Base-by-base conservation (phyloP, 1,140 invertebrate species). In the Scaptomyza pallida region DNA sequence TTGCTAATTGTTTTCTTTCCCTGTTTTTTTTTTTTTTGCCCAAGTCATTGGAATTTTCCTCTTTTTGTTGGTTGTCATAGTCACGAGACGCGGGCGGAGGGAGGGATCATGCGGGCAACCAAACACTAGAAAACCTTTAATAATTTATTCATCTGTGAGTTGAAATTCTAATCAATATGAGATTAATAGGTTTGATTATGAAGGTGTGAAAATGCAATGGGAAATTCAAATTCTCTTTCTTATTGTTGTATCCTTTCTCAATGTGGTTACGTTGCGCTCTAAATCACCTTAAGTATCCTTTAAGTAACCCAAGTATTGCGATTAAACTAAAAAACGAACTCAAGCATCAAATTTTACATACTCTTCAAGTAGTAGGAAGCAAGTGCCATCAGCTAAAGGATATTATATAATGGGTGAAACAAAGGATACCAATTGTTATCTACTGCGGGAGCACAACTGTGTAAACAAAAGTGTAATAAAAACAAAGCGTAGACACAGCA, bases 1-100 rank as follows among this genome's bases (percentile, higher is more conserved):
- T 70, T 77, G 70, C 71, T 77, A 74, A 77, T 74, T 74, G 59
- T 77, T 64, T n/a, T n/a, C n/a, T n/a, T n/a, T n/a, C n/a, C n/a
- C n/a, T n/a, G n/a, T n/a, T n/a, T n/a, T n/a, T n/a, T 44, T 56
- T 50, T 52, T 59, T 61, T 51, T 54, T 48, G 2, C 13, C 50
- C n/a, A n/a, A 43, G 44, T 26, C 40, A 5, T 61, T 62, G 30
- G 37, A 37, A 44, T 37, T 48, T 23, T 48, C 15, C 19, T 19
- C 8, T 9, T 51, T 37, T 57, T 16, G 9, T 57, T n/a, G 15
- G 21, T 59, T 61, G 63, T 68, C 64, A 56, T 72, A 55, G 68
- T 40, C 33, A 52, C 5, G 45, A 40, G 52, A 65, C 43, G 63
- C 63, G 54, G 63, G 63, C 23, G n/a, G 17, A 8, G 33, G 41